Percentiles rank a stretch among this genome's conserved stretches.
Conservation (phyloP, 92 coral and sea anemone genomes). For the Epizoanthus scotinus region DNA sequence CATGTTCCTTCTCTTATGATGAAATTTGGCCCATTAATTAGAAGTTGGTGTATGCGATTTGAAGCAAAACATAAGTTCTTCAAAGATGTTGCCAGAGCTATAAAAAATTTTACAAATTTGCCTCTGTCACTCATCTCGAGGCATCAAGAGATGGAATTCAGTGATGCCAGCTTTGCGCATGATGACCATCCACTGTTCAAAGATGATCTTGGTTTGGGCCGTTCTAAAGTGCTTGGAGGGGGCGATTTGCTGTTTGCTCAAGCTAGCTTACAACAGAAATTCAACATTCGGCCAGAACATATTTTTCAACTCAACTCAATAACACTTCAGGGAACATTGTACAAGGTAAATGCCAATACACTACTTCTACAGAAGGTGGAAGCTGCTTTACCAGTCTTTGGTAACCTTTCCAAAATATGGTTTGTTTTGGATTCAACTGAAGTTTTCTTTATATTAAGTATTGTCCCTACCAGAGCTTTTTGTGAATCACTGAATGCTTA, state of each 20-base stretch:
- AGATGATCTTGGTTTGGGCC: conserved; percentile 12
- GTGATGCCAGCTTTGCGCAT: conserved; percentile 25
- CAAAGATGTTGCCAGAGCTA: conserved; percentile 44
- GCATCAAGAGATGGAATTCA: conserved; percentile 27
- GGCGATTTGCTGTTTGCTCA: background rate
- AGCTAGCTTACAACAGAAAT: background rate
- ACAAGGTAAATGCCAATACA: conserved; percentile 22
- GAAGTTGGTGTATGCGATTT: conserved; percentile 58
- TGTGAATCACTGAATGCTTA: conserved; percentile 2
- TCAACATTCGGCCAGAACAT: background rate
- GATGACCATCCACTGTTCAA: conserved; percentile 27
- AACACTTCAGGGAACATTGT: conserved; percentile 6
- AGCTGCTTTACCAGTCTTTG: conserved; percentile 4
- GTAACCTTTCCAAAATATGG: background rate
- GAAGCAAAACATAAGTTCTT: conserved; percentile 54
- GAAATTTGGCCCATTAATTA: conserved; percentile 56
- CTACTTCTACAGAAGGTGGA: background rate
- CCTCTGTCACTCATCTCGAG: conserved; percentile 43
- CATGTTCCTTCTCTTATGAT: conserved; percentile 44
- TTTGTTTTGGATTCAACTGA: background rate
- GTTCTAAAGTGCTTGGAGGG: conserved; percentile 14
- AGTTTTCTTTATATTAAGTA: background rate
- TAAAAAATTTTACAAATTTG: conserved; percentile 53
- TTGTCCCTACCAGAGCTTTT: background rate
- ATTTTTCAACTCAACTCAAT: background rate